A percentile compares a stretch with the other conserved stretches of the same genome.
phyloP scores from a whole-genome alignment of 2,113 vertebrate genomes.

The Notothenia coriiceps region DNA sequence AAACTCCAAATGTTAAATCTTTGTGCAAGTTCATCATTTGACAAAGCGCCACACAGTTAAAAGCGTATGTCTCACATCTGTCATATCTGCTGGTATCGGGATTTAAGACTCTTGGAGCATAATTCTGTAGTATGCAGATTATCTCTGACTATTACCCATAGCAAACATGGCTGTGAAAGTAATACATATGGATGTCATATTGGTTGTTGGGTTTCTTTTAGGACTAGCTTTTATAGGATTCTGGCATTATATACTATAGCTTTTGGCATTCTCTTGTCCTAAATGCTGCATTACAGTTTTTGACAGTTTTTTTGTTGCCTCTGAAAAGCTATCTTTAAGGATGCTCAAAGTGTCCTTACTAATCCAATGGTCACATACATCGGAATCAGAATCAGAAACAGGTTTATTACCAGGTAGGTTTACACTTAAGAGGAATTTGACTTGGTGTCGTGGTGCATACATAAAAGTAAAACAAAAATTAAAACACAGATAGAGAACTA shows the following conservation, averaged over 20 bases:
- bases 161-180: constrained; percentile 1
- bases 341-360: neutral
- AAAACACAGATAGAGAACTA: too few relatives aligned
- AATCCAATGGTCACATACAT: neutral
- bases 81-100: constrained; percentile 1
- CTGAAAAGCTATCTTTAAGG: neutral
- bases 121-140: constrained; percentile 30
- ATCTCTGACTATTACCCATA: neutral
- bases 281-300: neutral
- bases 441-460: too few relatives aligned
- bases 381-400: too few relatives aligned
- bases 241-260: neutral
- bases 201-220: neutral
- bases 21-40: constrained; percentile 20
- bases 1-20: constrained; percentile 37
- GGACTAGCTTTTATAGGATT: neutral
- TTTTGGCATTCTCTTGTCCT: neutral
- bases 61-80: constrained; percentile 21
- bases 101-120: neutral
- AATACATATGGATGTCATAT: neutral
- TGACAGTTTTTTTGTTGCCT: too few relatives aligned
- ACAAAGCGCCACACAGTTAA: constrained; percentile 5
- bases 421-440: too few relatives aligned
- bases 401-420: too few relatives aligned
- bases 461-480: too few relatives aligned